phyloP scores from a whole-genome alignment of 2,888 invertebrate species.

The Mystacides longicornis region DNA sequence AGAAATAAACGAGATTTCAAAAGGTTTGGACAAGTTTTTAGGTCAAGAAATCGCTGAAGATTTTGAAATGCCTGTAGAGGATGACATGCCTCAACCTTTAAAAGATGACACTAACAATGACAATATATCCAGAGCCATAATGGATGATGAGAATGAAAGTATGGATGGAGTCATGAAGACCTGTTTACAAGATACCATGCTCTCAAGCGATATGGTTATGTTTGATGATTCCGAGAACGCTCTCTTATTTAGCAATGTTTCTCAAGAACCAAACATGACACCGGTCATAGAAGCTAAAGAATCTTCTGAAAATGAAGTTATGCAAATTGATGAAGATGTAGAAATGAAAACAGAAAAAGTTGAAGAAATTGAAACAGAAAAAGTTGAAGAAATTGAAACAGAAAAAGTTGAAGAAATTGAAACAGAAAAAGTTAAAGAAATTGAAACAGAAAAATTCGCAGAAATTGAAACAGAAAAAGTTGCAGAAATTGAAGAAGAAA shows the following conservation, averaged over 20 bases:
- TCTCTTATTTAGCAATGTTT: not conserved
- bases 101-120: slow-evolving; percentile 18
- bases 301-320: not conserved
- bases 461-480: not conserved
- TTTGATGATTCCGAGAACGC: slow-evolving; percentile 14
- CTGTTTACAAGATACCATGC: slow-evolving; percentile 20
- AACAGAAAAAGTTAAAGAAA: not conserved
- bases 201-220: slow-evolving; percentile 8
- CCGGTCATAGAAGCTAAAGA: not conserved
- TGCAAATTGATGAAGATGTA: not conserved
- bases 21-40: slow-evolving; percentile 19
- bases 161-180: slow-evolving; percentile 24
- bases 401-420: not conserved
- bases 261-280: not conserved
- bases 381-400: not conserved
- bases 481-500: not conserved
- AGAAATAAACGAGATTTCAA: slow-evolving; percentile 22
- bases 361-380: not conserved
- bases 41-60: slow-evolving; percentile 15
- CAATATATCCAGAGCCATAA: slow-evolving; percentile 15
- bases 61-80: slow-evolving; percentile 14
- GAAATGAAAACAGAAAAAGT: not conserved
- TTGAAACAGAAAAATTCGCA: not conserved
- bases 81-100: not conserved
- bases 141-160: slow-evolving; percentile 23